Base-by-base conservation (phyloP, 2,888 invertebrate species). In the Arctia plantaginis region DNA sequence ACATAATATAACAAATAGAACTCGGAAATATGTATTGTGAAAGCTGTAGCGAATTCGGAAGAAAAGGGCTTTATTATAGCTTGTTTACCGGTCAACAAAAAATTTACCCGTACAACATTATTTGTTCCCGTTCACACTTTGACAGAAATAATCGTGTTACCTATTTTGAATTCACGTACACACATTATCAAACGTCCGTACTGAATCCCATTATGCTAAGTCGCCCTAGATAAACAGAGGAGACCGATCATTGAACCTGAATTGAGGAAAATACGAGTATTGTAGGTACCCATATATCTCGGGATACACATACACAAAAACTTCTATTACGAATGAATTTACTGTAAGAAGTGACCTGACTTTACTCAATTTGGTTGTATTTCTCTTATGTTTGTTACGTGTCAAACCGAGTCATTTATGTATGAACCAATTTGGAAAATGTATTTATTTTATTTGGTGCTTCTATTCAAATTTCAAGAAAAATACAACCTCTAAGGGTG, bases 231-330 rank as follows among this genome's bases (percentile, higher is more conserved):
- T 87, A 86, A 71, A 85, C 86, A 80, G 80, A 84, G 72, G 59
- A 71, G 80, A 77, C 66, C 81, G 92, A 90, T 87, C 90, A 89
- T 91, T 93, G 92, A 93, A 90, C 93, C 93, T 93, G 93, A 93
- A 88, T 89, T 87, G 81, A 77, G 87, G 83, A 84, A 75, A 76
- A 79, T 81, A n/a, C n/a, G n/a, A n/a, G n/a, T n/a, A 84, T 88
- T 86, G 76, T n/a, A n/a, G n/a, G n/a, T 88, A 89, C 89, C 62
- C 80, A 83, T 81, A 30, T 67, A 20, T 66, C 13, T 23, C 12
- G 23, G 3, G 1, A 18, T 23, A n/a, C 30, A 62, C 18, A 7
- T 7, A 30, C 15, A 35, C 35, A 35, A 55, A 55, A 23, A 55
- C 6, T 23, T 55, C 51, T 55, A 55, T 55, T n/a, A 55, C 51